Base-by-base conservation (phyloP, 2,113 vertebrate genomes). In the Amia ocellicauda region DNA sequence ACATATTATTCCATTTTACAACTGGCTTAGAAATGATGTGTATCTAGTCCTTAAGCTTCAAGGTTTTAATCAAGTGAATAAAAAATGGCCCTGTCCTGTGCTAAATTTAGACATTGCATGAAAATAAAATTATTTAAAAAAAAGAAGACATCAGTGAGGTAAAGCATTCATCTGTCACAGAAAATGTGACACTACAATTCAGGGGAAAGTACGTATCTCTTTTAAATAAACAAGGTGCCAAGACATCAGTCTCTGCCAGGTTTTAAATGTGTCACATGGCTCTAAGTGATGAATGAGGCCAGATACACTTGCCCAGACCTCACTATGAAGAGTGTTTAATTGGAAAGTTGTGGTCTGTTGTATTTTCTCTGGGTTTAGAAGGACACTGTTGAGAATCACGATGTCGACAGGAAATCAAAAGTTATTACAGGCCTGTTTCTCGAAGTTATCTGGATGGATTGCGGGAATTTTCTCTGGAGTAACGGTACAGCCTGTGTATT, bases 311-410 rank as follows among this genome's bases (percentile, higher is more conserved):
- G 49, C 60, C 74, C 67, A 58, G 58, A 66, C 58, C 57, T 41
- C 41, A 62, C 69, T 65, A 29, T 70, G 62, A 70, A 63, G 52
- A 64, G 45, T n/a, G 72, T 77, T 69, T 80, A 77, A 80, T 73
- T 79, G 74, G 66, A 69, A 55, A 70, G 56, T 70, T 62, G 40
- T 24, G 27, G 29, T 75, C 50, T 64, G 60, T 55, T 68, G 50
- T 68, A 31, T 63, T 28, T 51, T 22, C 26, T 59, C 14, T 28
- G 14, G 43, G n/a, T 68, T 65, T 24, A 55, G 67, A 40, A 26
- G 57, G 19, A 43, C 50, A 36, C 64, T 27, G 19, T 17, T 3
- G 65, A 60, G 64, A 58, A 72, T 67, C 64, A 62, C 51, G 43
- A 43, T 53, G 36, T 7, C 26, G 54, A 49, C 49, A 62, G 58